These are phyloP conservation scores for Ceratosolen fusciceps DNA, from an alignment of 1,140 invertebrate genomes.

Conservation along the genomic window DNA sequence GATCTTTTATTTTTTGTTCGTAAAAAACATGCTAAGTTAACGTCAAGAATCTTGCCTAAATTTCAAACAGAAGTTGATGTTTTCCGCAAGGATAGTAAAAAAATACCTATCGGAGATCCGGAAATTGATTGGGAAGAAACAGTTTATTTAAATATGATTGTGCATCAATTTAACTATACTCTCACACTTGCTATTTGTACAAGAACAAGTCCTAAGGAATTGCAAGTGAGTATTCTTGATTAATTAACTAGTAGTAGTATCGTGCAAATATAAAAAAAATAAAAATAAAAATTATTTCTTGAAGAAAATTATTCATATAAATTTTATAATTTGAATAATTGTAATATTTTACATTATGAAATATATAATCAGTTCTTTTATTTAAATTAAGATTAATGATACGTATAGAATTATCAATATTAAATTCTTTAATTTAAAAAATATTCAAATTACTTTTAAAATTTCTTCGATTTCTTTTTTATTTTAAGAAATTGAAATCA, in stretches of 20 bases:
- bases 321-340: too few species aligned
- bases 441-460: background rate
- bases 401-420: too few species aligned
- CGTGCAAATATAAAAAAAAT: background rate
- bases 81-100: constrained; percentile 96
- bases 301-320: too few species aligned
- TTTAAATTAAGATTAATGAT: too few species aligned
- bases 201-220: constrained; percentile 94
- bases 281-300: too few species aligned
- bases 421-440: background rate
- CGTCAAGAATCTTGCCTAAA: constrained; percentile 87
- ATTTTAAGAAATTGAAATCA: background rate
- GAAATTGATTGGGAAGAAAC: constrained; percentile 99
- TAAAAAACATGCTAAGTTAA: constrained; percentile 90
- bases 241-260: background rate
- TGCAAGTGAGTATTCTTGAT: constrained; percentile 80
- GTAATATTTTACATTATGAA: too few species aligned
- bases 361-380: too few species aligned
- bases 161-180: constrained; percentile 98
- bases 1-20: constrained; percentile 96
- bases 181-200: constrained; percentile 98
- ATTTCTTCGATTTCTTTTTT: too few species aligned
- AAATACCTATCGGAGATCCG: constrained; percentile 93
- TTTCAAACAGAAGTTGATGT: constrained; percentile 96
- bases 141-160: constrained; percentile 97